These are phyloP conservation scores for Conomelus anceps DNA, from an alignment of 2,888 invertebrate species.

Conservation along the genomic window DNA sequence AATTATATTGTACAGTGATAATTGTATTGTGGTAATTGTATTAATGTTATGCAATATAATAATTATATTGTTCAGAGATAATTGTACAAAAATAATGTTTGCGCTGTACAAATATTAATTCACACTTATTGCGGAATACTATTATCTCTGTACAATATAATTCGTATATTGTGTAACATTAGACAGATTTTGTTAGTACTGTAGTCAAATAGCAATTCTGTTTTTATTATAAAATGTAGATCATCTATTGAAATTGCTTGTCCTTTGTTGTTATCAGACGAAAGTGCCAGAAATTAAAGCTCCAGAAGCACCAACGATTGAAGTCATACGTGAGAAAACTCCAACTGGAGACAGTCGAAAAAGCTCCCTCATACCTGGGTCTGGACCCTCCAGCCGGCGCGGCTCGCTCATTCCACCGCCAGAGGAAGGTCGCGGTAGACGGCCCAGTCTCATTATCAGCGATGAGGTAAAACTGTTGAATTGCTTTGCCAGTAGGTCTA, in stretches of 20 bases:
- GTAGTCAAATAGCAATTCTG: background rate
- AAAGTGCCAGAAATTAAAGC: slow-evolving; percentile 60
- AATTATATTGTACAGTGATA: too few relatives aligned
- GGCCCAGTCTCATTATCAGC: slow-evolving; percentile 85
- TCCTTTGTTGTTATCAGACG: slow-evolving; percentile 9
- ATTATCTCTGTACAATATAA: too few relatives aligned
- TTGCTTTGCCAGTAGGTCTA: background rate
- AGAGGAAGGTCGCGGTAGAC: slow-evolving; percentile 71
- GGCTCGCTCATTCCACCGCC: slow-evolving; percentile 79
- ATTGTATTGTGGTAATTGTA: too few relatives aligned
- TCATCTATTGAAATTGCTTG: background rate
- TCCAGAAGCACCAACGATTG: slow-evolving; percentile 71
- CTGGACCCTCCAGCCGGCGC: slow-evolving; percentile 59
- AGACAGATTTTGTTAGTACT: too few relatives aligned
- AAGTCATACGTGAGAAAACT: slow-evolving; percentile 74
- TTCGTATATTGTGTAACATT: background rate
- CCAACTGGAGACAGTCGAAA: slow-evolving; percentile 57
- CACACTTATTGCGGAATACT: too few relatives aligned
- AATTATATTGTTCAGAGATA: too few relatives aligned
- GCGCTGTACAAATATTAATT: too few relatives aligned
- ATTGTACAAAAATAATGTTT: too few relatives aligned
- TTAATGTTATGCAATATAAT: too few relatives aligned
- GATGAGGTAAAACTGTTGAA: slow-evolving; percentile 67
- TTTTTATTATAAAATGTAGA: background rate
- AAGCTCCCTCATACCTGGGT: slow-evolving; percentile 63